Evolutionary conservation across 2,113 vertebrate genomes (phyloP).

Genomic region (Sceloporus undulatus): DNA sequence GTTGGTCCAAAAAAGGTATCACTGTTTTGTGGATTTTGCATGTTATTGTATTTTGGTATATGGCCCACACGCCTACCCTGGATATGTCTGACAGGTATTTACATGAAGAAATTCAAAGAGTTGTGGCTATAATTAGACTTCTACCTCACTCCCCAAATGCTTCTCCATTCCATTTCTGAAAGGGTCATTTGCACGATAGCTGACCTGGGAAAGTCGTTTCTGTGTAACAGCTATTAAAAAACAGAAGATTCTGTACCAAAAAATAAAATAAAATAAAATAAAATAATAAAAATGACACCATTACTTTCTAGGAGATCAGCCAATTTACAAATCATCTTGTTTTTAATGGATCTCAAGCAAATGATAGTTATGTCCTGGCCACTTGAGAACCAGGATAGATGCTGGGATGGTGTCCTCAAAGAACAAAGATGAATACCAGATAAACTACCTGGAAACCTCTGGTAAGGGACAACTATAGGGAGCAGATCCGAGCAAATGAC

Average conservation of each 20-base stretch:
- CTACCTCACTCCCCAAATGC: not conserved
- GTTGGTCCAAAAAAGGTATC: too few relatives aligned
- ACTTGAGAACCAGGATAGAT: not conserved
- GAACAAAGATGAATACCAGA: not conserved
- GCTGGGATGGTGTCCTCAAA: not conserved
- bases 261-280: too few relatives aligned
- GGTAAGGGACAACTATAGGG: not conserved
- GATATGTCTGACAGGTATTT: too few relatives aligned
- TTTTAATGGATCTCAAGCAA: not conserved
- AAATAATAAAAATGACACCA: not conserved
- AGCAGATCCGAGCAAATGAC: not conserved
- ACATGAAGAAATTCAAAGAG: too few relatives aligned
- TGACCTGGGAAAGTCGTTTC: not conserved
- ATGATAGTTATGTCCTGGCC: not conserved
- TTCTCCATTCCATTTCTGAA: too few relatives aligned
- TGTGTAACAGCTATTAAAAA: not conserved
- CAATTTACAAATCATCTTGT: not conserved
- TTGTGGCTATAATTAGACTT: not conserved
- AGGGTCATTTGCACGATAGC: not conserved
- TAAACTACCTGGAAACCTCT: not conserved
- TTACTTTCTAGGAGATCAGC: not conserved
- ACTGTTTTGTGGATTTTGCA: too few relatives aligned
- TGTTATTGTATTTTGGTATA: too few relatives aligned
- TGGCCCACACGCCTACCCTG: too few relatives aligned
- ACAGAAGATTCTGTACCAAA: not conserved